phyloP scores from a whole-genome alignment of 2,888 invertebrate species.

The Mesorhabditis spiculigera region DNA sequence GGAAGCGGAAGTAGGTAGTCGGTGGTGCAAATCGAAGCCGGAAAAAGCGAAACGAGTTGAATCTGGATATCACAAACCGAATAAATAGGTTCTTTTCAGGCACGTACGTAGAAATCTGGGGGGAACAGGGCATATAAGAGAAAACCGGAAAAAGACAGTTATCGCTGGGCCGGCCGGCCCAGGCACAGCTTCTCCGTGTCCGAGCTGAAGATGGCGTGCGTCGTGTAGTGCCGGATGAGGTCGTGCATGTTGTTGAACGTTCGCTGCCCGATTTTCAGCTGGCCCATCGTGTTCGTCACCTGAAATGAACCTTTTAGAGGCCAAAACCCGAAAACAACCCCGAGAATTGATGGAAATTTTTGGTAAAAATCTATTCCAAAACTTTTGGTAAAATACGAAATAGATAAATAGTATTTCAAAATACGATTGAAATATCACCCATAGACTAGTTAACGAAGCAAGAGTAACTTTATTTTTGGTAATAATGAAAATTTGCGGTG shows the following conservation, averaged over 20 bases:
- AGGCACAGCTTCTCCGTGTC: conserved; percentile 95
- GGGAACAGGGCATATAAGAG: background rate
- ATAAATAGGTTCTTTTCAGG: background rate
- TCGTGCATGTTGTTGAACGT: conserved; percentile 92
- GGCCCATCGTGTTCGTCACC: conserved; percentile 65
- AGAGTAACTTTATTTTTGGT: no score
- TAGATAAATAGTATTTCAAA: no score
- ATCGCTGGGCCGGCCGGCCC: conserved; percentile 73
- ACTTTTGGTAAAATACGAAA: no score
- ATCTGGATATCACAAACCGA: background rate
- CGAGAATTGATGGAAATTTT: no score
- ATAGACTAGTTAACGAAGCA: no score
- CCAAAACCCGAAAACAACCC: no score
- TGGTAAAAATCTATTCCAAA: no score
- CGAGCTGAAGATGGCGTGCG: conserved; percentile 96
- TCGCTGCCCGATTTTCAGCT: conserved; percentile 83
- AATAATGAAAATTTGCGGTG: no score
- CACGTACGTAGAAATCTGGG: background rate
- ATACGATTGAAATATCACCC: background rate
- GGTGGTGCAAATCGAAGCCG: no score
- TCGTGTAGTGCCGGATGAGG: conserved; percentile 95
- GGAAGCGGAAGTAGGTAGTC: no score
- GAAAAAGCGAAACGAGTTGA: background rate
- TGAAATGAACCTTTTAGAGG: conserved; percentile 7
- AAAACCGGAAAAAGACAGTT: background rate